Percentiles rank a stretch among this genome's conserved stretches.
These are phyloP conservation scores for Rhinella marina DNA, from an alignment of 2,797 vertebrate species.

Conservation along the genomic window DNA sequence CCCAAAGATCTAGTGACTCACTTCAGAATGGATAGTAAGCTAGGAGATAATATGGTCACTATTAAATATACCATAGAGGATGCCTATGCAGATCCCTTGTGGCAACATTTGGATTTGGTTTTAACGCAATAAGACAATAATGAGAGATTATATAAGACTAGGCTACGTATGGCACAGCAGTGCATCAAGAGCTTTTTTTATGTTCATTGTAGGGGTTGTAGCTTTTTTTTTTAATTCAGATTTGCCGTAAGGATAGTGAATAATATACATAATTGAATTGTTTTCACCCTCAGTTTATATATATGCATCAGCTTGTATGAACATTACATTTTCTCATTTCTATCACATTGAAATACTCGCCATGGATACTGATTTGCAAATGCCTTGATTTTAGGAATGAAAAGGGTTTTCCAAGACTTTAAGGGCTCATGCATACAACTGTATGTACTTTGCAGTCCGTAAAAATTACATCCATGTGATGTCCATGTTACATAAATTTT, in stretches of 20 bases:
- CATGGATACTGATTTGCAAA: no score
- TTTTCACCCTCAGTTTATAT: no score
- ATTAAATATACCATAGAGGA: conserved; percentile 7
- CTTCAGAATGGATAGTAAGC: background rate
- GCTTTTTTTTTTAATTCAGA: background rate
- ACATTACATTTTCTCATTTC: no score
- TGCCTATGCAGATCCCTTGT: conserved; percentile 20
- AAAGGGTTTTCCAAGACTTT: no score
- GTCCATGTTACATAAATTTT: no score
- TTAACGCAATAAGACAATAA: conserved; percentile 9
- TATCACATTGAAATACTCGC: no score
- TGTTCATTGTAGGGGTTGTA: background rate
- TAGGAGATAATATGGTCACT: background rate
- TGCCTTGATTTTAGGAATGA: no score
- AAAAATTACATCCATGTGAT: no score
- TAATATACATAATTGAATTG: background rate
- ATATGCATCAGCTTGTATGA: no score
- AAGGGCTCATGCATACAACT: no score
- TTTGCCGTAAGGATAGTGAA: background rate
- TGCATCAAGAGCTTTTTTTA: background rate
- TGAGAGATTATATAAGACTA: background rate
- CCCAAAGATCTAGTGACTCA: conserved; percentile 38
- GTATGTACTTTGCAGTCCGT: no score
- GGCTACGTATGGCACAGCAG: background rate
- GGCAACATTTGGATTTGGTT: background rate